A percentile compares a stretch with the other conserved stretches of the same genome.
These are phyloP conservation scores for Lophius piscatorius DNA, from an alignment of 2,113 vertebrate species.

Conservation along the genomic window DNA sequence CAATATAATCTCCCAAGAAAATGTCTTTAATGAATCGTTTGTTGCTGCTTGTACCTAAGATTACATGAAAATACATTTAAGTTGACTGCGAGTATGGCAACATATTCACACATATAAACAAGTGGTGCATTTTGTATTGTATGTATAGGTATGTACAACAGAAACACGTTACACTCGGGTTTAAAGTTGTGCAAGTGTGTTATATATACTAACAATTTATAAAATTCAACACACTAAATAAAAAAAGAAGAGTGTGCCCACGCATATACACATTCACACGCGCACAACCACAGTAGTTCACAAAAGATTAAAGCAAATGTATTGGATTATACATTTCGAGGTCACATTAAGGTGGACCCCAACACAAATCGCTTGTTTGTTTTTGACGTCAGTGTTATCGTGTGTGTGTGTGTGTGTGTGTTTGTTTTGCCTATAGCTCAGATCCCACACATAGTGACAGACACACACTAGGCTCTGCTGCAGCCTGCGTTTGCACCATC, in stretches of 20 bases:
- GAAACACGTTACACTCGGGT: conserved; percentile 79
- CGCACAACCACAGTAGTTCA: conserved; percentile 78
- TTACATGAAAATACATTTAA: conserved; percentile 84
- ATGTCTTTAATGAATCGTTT: conserved; percentile 82
- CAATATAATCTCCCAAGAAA: conserved; percentile 75
- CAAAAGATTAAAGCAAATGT: conserved; percentile 82
- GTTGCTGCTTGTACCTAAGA: conserved; percentile 80
- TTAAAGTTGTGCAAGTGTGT: conserved; percentile 81
- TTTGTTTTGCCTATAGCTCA: conserved; percentile 19
- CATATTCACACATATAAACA: conserved; percentile 83
- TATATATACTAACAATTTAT: conserved; percentile 80
- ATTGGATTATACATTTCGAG: conserved; percentile 74
- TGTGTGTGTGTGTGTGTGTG: conserved; percentile 39
- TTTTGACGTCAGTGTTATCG: conserved; percentile 29
- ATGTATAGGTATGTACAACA: conserved; percentile 81
- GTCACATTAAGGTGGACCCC: conserved; percentile 48
- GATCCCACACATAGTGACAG: conserved; percentile 39
- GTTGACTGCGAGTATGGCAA: conserved; percentile 81
- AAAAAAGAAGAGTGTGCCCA: conserved; percentile 73
- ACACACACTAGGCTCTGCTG: conserved; percentile 42
- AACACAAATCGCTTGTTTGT: conserved; percentile 32
- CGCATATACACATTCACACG: conserved; percentile 79
- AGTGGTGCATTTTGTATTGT: conserved; percentile 80
- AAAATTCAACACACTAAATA: conserved; percentile 77
- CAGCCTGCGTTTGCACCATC: conserved; percentile 66